phyloP scores from a whole-genome alignment of 2,888 invertebrate genomes.

The Heliconius aoede region DNA sequence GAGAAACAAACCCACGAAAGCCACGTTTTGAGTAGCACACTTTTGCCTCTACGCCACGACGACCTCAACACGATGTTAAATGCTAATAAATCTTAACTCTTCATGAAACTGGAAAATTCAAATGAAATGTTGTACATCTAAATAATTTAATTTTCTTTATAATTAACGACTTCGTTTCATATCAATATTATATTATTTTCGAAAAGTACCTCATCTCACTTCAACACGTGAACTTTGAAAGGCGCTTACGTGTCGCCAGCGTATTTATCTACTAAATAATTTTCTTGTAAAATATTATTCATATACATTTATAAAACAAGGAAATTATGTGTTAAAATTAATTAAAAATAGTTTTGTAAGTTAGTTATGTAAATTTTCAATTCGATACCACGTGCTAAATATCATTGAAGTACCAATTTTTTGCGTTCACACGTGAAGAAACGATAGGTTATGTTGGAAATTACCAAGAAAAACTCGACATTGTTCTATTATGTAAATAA shows the following conservation, averaged over 20 bases:
- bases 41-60: too few species aligned
- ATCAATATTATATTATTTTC: not conserved
- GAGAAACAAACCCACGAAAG: too few species aligned
- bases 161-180: not conserved
- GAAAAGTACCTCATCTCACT: not conserved
- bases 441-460: conserved; percentile 11
- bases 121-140: not conserved
- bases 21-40: too few species aligned
- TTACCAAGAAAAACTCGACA: conserved; percentile 14
- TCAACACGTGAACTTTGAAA: conserved; percentile 3
- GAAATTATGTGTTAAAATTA: not conserved
- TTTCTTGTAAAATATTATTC: not conserved
- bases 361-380: not conserved
- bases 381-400: not conserved
- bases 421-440: conserved; percentile 5
- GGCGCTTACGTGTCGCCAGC: conserved; percentile 8
- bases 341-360: not conserved
- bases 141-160: not conserved
- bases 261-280: not conserved
- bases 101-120: not conserved
- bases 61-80: not conserved
- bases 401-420: not conserved
- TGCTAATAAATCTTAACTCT: not conserved
- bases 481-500: conserved; percentile 15
- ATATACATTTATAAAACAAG: not conserved